Conservation (phyloP, 2,797 vertebrate species). For the Morus bassanus region DNA sequence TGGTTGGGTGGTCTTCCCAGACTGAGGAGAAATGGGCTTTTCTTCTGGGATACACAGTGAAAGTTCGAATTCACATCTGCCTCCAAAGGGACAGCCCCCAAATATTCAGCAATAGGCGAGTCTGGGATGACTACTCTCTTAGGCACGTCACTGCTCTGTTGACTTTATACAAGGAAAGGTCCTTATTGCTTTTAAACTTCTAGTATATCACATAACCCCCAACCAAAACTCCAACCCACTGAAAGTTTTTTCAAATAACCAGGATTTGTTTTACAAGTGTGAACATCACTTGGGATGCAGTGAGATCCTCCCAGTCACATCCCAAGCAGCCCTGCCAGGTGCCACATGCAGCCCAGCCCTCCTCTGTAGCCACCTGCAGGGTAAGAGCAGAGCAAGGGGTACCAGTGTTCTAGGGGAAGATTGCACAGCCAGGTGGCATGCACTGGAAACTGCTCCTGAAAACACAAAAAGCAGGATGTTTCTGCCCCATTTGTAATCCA, state of each 20-base stretch:
- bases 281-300: neutral
- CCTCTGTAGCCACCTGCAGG: neutral
- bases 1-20: neutral
- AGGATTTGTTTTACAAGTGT: neutral
- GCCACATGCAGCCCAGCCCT: neutral
- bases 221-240: neutral
- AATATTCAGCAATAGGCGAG: neutral
- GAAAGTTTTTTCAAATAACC: neutral
- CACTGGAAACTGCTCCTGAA: neutral
- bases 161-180: neutral
- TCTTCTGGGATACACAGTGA: neutral
- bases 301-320: neutral
- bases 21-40: neutral
- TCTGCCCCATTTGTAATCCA: neutral
- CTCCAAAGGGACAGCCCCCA: neutral
- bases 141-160: neutral
- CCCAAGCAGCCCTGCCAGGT: neutral
- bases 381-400: neutral
- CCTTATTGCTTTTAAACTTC: neutral
- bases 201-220: neutral
- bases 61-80: neutral
- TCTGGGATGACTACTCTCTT: neutral
- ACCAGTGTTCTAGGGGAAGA: neutral
- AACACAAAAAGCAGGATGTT: neutral
- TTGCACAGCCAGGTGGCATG: rapidly evolving